phyloP scores from a whole-genome alignment of 1,140 invertebrate species.

The Rhizoglyphus robini region DNA sequence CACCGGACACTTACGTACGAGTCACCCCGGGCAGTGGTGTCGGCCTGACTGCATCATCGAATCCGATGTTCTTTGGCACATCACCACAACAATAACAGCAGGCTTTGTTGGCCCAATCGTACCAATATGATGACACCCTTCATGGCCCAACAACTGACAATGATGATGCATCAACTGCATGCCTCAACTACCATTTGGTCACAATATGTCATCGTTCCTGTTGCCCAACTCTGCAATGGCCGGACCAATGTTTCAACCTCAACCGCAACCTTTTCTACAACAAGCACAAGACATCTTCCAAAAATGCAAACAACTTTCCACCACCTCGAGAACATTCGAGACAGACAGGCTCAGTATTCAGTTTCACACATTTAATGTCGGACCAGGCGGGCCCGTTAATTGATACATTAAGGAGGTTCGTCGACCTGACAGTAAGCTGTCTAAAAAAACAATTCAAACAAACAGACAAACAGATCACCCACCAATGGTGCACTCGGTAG shows the following conservation, averaged over 20 bases:
- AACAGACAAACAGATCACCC: no score
- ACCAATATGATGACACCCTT: background rate
- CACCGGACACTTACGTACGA: background rate
- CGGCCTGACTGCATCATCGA: no score
- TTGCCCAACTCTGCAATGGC: background rate
- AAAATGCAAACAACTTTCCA: background rate
- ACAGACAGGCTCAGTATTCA: background rate
- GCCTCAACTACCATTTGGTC: background rate
- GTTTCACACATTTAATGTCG: constrained; percentile 20
- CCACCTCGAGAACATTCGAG: background rate
- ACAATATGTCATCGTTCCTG: no score
- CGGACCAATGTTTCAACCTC: background rate
- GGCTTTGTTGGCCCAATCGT: background rate
- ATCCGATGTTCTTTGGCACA: no score
- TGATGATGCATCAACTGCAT: background rate
- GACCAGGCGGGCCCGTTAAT: constrained; percentile 6
- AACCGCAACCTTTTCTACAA: background rate
- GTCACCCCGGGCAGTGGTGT: no score
- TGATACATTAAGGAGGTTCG: constrained; percentile 17
- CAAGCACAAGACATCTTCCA: background rate
- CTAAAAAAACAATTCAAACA: no score
- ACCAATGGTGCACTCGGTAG: no score
- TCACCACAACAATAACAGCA: background rate
- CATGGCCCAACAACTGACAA: background rate
- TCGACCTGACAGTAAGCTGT: constrained; percentile 20